Percentiles rank a stretch among this genome's conserved stretches.
phyloP scores from a whole-genome alignment of 2,797 vertebrate genomes.

The Geotria australis region DNA sequence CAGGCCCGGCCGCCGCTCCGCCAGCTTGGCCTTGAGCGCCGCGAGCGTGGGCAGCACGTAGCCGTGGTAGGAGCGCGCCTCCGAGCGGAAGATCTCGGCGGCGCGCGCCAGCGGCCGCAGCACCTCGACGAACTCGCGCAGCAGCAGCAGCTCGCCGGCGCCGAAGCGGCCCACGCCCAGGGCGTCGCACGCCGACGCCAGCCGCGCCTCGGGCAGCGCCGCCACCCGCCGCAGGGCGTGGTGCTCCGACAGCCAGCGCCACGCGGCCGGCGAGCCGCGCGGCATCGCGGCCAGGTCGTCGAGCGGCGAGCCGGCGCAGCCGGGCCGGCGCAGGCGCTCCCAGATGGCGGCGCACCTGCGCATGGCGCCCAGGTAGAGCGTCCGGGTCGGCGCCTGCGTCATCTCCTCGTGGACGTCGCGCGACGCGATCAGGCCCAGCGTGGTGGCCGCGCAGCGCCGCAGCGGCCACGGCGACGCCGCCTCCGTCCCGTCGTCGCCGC shows the following conservation, averaged over 20 bases:
- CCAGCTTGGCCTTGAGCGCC: constrained; percentile 21
- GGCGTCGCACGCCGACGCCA: constrained; percentile 14
- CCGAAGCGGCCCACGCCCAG: constrained; percentile 12
- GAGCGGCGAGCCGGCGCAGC: constrained; percentile 8
- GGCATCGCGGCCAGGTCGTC: constrained; percentile 19
- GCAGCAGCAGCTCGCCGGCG: constrained; percentile 16
- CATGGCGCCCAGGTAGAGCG: constrained; percentile 14
- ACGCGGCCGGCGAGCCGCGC: constrained; percentile 9
- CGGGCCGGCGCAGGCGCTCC: constrained; percentile 3
- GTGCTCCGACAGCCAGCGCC: constrained; percentile 21
- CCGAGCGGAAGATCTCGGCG: constrained; percentile 19
- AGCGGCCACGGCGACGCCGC: constrained; percentile 2
- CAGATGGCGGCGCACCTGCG: constrained; percentile 15
- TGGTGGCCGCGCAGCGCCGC: constrained; percentile 17
- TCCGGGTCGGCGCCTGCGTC: constrained; percentile 15
- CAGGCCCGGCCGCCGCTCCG: constrained; percentile 10
- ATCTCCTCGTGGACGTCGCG: constrained; percentile 15
- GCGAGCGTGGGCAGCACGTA: constrained; percentile 19
- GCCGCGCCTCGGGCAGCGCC: constrained; percentile 12
- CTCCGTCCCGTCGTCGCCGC: constrained; percentile 4
- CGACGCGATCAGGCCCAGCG: constrained; percentile 12
- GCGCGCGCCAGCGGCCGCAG: constrained; percentile 23
- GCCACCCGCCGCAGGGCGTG: constrained; percentile 16
- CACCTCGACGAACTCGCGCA: constrained; percentile 15
- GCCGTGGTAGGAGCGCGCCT: constrained; percentile 22